Percentiles rank a stretch among this genome's conserved stretches.
These are phyloP conservation scores for Laothoe populi DNA, from an alignment of 2,888 invertebrate species.

Conservation along the genomic window DNA sequence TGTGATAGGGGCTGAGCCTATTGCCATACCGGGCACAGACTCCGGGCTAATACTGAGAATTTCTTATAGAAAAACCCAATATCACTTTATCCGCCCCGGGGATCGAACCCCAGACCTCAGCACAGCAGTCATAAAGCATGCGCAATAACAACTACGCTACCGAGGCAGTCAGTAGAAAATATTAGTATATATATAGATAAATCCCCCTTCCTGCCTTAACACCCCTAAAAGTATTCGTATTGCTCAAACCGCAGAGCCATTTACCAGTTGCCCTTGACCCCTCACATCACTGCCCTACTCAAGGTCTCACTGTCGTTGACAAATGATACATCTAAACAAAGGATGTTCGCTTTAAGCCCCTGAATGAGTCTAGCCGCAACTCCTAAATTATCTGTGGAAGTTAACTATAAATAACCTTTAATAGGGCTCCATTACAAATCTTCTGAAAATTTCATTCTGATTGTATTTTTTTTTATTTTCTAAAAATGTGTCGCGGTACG, in stretches of 20 bases:
- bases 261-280: constrained; percentile 44
- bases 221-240: not conserved
- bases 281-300: not conserved
- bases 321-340: constrained; percentile 56
- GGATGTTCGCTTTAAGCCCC: constrained; percentile 36
- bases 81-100: too few relatives aligned
- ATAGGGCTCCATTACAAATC: not conserved
- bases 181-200: too few relatives aligned
- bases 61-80: too few relatives aligned
- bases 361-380: constrained; percentile 20
- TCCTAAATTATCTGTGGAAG: constrained; percentile 8
- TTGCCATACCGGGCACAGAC: not conserved
- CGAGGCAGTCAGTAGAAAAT: too few relatives aligned
- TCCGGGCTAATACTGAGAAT: too few relatives aligned
- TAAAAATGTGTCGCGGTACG: too few relatives aligned
- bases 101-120: too few relatives aligned
- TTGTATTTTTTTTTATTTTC: not conserved
- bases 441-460: not conserved
- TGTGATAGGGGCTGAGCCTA: too few relatives aligned
- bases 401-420: constrained; percentile 4
- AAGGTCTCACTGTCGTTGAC: constrained; percentile 49
- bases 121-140: too few relatives aligned
- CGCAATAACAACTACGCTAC: too few relatives aligned
- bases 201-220: not conserved
- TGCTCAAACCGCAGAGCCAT: constrained; percentile 1